Evolutionary conservation across 2,797 vertebrate species (phyloP), one percentile per base, ranked within the genome.

Genomic region (Trachurus trachurus): DNA sequence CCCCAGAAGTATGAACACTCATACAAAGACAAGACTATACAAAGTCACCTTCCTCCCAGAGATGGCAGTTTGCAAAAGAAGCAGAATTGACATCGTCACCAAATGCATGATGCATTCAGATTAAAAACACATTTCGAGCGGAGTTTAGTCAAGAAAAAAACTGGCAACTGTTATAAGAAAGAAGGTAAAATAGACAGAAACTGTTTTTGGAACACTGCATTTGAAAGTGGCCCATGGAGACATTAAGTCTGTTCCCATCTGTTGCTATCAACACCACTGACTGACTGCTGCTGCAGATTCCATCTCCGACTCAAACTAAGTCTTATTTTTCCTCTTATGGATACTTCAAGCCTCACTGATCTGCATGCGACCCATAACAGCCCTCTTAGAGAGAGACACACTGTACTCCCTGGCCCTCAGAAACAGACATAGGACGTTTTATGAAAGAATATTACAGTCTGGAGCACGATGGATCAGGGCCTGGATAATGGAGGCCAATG

Each of bases 161-260:
- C 57, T 61, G 22, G 44, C n/a, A 69, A 37, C 53, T 37, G 0
- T 11, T n/a, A 37, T n/a, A 44, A 49, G 5, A 74, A 71, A 58
- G 26, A 57, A 54, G 62, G 39, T 63, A 56, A 65, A 61, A 66
- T 53, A 79, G 49, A 77, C 40, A 44, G 72, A 21, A 53, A 77
- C 42, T 60, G 61, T 62, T 77, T 54, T 74, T 31, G 79, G 77
- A 86, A 89, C 69, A 68, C 7, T 68, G 58, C 54, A 65, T 67
- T 74, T 68, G n/a, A 84, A 87, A 88, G 52, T 76, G 61, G 66
- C 37, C 83, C 61, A 17, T 22, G 5, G 78, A 84, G 89, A 81
- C 68, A 64, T 80, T 75, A 82, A 80, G 62, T 29, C 65, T 29
- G 66, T 87, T 90, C 71, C 76, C 62, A 50, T 89, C 83, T 82